A percentile compares a stretch with the other conserved stretches of the same genome.
These are phyloP conservation scores for Pammene fasciana DNA, from an alignment of 2,888 invertebrate genomes.

Conservation along the genomic window DNA sequence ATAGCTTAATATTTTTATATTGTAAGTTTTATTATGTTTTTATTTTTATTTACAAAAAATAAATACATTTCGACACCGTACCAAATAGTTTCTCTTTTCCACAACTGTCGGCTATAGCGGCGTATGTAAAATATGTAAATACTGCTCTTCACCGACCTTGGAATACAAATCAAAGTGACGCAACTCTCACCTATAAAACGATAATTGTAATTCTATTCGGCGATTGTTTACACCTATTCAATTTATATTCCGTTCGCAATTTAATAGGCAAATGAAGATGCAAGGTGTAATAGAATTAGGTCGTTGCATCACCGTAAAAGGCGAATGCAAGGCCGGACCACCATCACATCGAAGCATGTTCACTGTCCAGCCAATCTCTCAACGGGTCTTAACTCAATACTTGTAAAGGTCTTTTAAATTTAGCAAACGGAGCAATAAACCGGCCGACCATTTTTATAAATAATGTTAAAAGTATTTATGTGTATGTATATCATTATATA, in stretches of 20 bases:
- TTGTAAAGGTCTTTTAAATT: background rate
- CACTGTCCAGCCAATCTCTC: background rate
- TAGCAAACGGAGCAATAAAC: background rate
- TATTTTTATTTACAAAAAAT: conserved; percentile 74
- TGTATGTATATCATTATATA: too few species aligned
- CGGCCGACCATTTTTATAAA: background rate
- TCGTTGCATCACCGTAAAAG: conserved; percentile 29
- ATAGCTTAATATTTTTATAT: conserved; percentile 70
- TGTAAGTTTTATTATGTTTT: conserved; percentile 75
- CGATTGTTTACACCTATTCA: conserved; percentile 35
- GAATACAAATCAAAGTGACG: conserved; percentile 31
- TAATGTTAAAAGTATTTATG: too few species aligned
- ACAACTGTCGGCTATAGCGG: background rate
- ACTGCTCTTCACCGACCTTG: conserved; percentile 16
- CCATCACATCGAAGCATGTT: background rate
- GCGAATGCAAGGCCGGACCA: conserved; percentile 27
- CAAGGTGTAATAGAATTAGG: conserved; percentile 21
- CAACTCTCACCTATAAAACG: conserved; percentile 25
- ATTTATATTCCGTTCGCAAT: conserved; percentile 37
- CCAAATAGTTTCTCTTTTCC: background rate
- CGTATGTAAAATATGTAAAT: conserved; percentile 7
- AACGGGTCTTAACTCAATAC: conserved; percentile 1
- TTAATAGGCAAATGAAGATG: conserved; percentile 24
- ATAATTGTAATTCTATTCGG: conserved; percentile 38
- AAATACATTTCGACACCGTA: conserved; percentile 84